Evolutionary conservation across 64 coral and sea anemone genomes (phyloP).

Genomic region (Dendronephthya gigantea): DNA sequence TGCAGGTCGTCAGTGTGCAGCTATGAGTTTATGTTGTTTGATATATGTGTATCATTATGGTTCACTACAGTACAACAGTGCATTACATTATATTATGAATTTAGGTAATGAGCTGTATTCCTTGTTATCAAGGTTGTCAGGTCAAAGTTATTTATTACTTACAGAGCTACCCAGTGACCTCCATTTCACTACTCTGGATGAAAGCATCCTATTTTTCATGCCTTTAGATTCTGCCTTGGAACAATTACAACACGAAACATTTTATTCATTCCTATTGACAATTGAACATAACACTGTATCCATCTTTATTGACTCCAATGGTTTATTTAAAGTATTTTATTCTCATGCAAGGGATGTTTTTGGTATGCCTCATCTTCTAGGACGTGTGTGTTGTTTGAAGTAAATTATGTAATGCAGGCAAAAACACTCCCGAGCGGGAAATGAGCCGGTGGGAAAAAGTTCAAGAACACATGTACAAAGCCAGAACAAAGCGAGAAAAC

Average conservation of each 20-base stretch:
- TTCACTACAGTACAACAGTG: slow-evolving; percentile 18
- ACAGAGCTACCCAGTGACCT: slow-evolving; percentile 26
- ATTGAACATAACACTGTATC: slow-evolving; percentile 30
- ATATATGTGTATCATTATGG: slow-evolving; percentile 28
- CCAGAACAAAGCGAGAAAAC: too few species aligned
- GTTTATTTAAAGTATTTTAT: not conserved
- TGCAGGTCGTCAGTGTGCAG: not conserved
- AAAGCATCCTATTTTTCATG: slow-evolving; percentile 18
- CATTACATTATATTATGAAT: not conserved
- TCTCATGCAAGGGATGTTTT: slow-evolving; percentile 34
- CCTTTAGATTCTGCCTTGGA: slow-evolving; percentile 23
- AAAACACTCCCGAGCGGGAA: too few species aligned
- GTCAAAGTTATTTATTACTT: too few species aligned
- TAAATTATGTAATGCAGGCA: too few species aligned
- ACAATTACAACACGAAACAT: slow-evolving; percentile 35
- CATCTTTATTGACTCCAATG: slow-evolving; percentile 34
- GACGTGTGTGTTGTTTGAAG: too few species aligned
- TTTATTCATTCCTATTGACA: slow-evolving; percentile 41
- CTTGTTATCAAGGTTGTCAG: not conserved
- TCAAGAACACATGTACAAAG: too few species aligned
- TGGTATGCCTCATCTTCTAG: slow-evolving; percentile 33
- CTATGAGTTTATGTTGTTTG: not conserved
- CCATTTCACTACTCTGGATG: not conserved
- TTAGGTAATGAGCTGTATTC: slow-evolving; percentile 4
- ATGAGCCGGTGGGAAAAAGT: too few species aligned